Evolutionary conservation across 1,140 invertebrate species (phyloP).

Genomic region (Aphaenogaster ashmeadi): DNA sequence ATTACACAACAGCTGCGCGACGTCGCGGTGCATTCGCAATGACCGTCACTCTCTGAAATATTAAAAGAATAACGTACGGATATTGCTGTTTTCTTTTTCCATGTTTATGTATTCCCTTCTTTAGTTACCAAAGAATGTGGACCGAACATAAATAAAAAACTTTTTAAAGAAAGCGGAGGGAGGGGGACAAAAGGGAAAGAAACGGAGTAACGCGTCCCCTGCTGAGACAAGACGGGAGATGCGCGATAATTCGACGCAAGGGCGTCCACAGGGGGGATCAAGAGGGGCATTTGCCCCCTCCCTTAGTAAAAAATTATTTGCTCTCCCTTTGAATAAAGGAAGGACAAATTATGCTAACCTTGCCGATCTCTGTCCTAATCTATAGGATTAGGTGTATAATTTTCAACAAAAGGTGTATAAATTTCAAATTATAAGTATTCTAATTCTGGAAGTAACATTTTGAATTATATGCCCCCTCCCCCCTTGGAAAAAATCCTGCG

Average conservation of each 20-base stretch:
- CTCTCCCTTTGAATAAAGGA: too few relatives aligned
- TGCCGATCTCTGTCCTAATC: too few relatives aligned
- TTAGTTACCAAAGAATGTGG: background rate
- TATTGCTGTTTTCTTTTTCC: background rate
- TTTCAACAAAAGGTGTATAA: too few relatives aligned
- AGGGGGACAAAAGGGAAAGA: background rate
- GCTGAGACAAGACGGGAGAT: background rate
- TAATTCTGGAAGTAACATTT: too few relatives aligned
- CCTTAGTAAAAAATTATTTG: too few relatives aligned
- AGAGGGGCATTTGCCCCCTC: too few relatives aligned
- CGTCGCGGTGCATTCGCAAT: slow-evolving; percentile 9
- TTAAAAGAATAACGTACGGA: background rate
- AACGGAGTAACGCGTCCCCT: background rate
- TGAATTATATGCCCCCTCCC: too few relatives aligned
- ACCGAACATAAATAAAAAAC: background rate
- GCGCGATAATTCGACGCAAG: background rate
- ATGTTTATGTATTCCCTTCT: background rate
- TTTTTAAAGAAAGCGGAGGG: background rate
- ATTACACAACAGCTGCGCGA: slow-evolving; percentile 51
- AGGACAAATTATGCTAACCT: too few relatives aligned
- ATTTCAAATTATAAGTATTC: too few relatives aligned
- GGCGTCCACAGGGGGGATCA: background rate
- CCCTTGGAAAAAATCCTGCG: too few relatives aligned
- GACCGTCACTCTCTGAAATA: background rate
- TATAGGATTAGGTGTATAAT: too few relatives aligned